A percentile compares a stretch with the other conserved stretches of the same genome.
Conservation (phyloP, 2,113 vertebrate species). For the Irena cyanogastra region DNA sequence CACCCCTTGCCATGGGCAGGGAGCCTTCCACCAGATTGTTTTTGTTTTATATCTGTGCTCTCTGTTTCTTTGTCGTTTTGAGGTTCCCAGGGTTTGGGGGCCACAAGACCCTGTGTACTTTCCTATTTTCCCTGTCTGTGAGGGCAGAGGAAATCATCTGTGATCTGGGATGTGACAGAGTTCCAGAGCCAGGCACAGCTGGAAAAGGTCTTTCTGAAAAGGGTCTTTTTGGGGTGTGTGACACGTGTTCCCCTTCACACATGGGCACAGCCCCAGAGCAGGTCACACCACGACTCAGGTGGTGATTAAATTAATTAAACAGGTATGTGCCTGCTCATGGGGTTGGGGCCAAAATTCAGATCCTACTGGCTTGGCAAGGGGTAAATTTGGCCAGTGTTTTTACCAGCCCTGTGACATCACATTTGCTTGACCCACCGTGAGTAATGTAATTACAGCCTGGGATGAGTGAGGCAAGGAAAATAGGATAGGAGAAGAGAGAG, state of each 20-base stretch:
- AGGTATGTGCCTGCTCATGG: constrained; percentile 3
- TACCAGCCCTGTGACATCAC: constrained; percentile 3
- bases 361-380: constrained; percentile 45
- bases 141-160: background rate
- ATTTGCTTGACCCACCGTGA: background rate
- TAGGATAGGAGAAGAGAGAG: background rate
- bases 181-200: background rate
- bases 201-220: background rate
- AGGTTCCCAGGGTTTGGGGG: background rate
- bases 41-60: background rate
- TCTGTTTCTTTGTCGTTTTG: background rate
- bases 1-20: background rate
- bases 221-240: background rate
- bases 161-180: background rate
- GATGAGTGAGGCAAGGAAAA: background rate
- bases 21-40: background rate
- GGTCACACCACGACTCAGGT: background rate
- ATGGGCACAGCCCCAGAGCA: background rate
- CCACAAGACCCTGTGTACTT: background rate
- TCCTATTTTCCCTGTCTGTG: background rate
- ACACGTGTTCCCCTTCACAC: constrained; percentile 24
- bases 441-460: constrained; percentile 30
- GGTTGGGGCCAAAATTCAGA: constrained; percentile 40
- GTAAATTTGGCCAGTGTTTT: constrained; percentile 11
- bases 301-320: no score